Percentiles rank a stretch among this genome's conserved stretches.
phyloP scores from a whole-genome alignment of 2,888 invertebrate genomes.

The Leucozona laternaria region DNA sequence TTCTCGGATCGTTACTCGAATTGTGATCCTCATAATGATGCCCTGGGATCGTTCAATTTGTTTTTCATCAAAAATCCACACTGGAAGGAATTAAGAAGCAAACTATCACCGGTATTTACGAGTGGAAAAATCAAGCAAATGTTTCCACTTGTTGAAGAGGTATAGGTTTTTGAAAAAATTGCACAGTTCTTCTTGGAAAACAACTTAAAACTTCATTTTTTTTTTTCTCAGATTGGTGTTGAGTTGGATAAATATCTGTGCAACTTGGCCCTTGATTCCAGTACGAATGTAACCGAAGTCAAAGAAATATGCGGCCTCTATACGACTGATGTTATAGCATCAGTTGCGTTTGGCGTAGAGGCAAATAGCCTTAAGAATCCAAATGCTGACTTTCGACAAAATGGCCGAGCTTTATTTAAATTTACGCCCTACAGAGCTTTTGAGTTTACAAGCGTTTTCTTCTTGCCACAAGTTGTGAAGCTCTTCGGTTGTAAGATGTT shows the following conservation, averaged over 20 bases:
- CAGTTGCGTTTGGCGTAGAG: slow-evolving; percentile 81
- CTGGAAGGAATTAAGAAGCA: slow-evolving; percentile 83
- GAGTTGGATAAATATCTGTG: slow-evolving; percentile 76
- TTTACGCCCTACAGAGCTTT: slow-evolving; percentile 77
- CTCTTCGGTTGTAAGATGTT: slow-evolving; percentile 79
- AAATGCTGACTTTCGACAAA: slow-evolving; percentile 79
- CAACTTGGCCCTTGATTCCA: neutral
- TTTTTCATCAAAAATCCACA: slow-evolving; percentile 83
- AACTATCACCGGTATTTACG: slow-evolving; percentile 84
- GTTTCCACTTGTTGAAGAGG: slow-evolving; percentile 81
- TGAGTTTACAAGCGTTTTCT: slow-evolving; percentile 80
- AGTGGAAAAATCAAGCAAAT: slow-evolving; percentile 83
- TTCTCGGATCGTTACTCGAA: slow-evolving; percentile 81
- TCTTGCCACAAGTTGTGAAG: slow-evolving; percentile 80
- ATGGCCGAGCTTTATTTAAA: slow-evolving; percentile 77
- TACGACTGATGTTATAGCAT: slow-evolving; percentile 81
- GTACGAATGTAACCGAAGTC: slow-evolving; percentile 63
- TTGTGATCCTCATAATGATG: slow-evolving; percentile 81
- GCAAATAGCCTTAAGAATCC: slow-evolving; percentile 81
- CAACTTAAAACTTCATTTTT: neutral
- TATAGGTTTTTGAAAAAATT: slow-evolving; percentile 44
- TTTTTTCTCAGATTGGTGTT: slow-evolving; percentile 74
- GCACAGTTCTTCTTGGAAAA: neutral
- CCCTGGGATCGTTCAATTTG: slow-evolving; percentile 83
- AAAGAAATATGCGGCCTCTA: slow-evolving; percentile 77